These are phyloP conservation scores for Amphiduros pacificus DNA, from an alignment of 2,888 invertebrate genomes.

Conservation along the genomic window DNA sequence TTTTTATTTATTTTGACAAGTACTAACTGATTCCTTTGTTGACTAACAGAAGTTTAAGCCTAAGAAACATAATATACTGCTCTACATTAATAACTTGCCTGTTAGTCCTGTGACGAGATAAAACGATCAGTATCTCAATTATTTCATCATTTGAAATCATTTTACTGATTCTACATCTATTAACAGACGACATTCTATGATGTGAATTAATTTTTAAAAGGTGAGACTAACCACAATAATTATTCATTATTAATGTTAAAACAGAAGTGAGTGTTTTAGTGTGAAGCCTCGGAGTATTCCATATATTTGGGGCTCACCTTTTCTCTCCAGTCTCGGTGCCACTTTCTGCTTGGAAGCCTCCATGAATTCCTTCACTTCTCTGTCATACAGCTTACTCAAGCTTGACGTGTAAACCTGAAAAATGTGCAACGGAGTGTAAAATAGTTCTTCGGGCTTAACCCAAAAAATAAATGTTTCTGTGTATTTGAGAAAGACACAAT, in stretches of 20 bases:
- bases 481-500: not conserved
- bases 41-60: too few relatives aligned
- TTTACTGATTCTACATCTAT: too few relatives aligned
- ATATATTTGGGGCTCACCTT: conserved; percentile 14
- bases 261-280: not conserved
- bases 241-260: not conserved
- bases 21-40: too few relatives aligned
- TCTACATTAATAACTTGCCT: too few relatives aligned
- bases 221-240: too few relatives aligned
- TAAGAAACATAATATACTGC: too few relatives aligned
- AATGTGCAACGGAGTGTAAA: not conserved
- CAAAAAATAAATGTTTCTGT: not conserved
- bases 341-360: conserved; percentile 71
- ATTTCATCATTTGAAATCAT: too few relatives aligned
- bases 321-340: conserved; percentile 40
- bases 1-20: too few relatives aligned
- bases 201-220: too few relatives aligned
- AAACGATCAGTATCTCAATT: too few relatives aligned
- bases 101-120: too few relatives aligned
- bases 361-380: conserved; percentile 78
- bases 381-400: conserved; percentile 84
- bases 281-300: not conserved
- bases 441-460: not conserved
- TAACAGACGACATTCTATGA: too few relatives aligned
- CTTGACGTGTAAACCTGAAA: conserved; percentile 73